Evolutionary conservation across 64 coral and sea anemone species (phyloP).

Genomic region (Pocillopora verrucosa): DNA sequence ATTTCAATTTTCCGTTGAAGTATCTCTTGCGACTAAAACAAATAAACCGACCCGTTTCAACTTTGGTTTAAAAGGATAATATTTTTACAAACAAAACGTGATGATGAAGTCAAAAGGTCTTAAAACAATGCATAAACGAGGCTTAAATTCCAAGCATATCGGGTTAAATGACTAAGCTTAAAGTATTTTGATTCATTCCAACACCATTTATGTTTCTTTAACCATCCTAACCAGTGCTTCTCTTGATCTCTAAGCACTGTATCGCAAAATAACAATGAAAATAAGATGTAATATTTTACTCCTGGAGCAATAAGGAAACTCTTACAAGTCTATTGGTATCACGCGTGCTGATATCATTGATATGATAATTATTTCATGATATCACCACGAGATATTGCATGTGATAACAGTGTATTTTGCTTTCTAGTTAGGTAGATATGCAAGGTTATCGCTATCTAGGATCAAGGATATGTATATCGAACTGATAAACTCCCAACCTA

Average conservation of each 20-base stretch:
- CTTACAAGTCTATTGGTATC: constrained; percentile 19
- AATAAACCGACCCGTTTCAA: neutral
- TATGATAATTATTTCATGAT: constrained; percentile 36
- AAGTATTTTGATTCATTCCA: neutral
- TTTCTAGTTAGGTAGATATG: neutral
- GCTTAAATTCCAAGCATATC: constrained; percentile 1
- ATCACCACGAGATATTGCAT: constrained; percentile 26
- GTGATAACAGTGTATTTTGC: constrained; percentile 9
- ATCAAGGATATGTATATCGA: constrained; percentile 20
- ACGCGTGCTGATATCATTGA: constrained; percentile 36
- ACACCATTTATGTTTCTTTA: neutral
- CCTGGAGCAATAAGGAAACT: constrained; percentile 24
- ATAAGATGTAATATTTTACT: neutral
- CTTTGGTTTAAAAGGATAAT: neutral
- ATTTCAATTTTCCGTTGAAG: neutral
- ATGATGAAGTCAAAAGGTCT: constrained; percentile 21
- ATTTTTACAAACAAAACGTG: constrained; percentile 36
- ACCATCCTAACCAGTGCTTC: neutral
- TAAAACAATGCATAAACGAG: constrained; percentile 9
- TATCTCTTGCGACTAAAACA: neutral
- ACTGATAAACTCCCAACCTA: constrained; percentile 17
- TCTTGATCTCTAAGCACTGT: neutral
- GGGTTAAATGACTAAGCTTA: neutral
- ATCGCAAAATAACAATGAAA: constrained; percentile 12
- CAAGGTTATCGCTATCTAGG: constrained; percentile 14